phyloP scores from a whole-genome alignment of 2,888 invertebrate species.

The Urechis unicinctus region DNA sequence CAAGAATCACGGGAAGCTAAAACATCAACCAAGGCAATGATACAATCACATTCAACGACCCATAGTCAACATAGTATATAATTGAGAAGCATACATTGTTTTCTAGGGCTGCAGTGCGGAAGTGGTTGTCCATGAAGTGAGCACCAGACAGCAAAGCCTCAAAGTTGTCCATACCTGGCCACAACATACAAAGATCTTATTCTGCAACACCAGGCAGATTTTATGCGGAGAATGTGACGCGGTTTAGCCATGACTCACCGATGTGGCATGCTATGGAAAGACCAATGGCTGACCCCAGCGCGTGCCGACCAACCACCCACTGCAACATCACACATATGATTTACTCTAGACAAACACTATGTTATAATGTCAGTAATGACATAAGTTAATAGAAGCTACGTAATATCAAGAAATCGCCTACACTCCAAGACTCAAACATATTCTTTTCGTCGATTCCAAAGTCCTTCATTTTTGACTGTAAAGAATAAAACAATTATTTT shows the following conservation, averaged over 20 bases:
- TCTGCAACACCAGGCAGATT: no score
- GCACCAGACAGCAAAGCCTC: conserved; percentile 85
- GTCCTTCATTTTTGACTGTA: conserved; percentile 74
- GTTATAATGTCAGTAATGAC: no score
- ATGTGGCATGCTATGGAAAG: conserved; percentile 87
- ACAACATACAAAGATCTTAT: neutral
- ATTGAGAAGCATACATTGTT: conserved; percentile 71
- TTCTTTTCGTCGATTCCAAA: conserved; percentile 96
- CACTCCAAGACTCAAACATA: conserved; percentile 99
- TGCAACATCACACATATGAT: conserved; percentile 34
- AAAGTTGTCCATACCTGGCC: conserved; percentile 76
- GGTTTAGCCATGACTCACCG: conserved; percentile 55
- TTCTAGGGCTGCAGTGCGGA: conserved; percentile 74
- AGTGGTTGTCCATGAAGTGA: conserved; percentile 90
- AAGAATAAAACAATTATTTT: no score
- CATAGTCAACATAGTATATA: conserved; percentile 1
- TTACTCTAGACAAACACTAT: no score
- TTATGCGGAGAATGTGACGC: neutral
- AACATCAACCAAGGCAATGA: no score
- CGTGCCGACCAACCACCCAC: conserved; percentile 97
- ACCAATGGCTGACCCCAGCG: conserved; percentile 98
- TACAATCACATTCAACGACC: no score
- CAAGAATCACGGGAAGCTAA: conserved; percentile 87
- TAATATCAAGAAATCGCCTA: conserved; percentile 47
- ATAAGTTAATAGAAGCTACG: no score